Evolutionary conservation across 2,888 invertebrate species (phyloP), one percentile per base, ranked within the genome.

Genomic region (Caprella mutica): DNA sequence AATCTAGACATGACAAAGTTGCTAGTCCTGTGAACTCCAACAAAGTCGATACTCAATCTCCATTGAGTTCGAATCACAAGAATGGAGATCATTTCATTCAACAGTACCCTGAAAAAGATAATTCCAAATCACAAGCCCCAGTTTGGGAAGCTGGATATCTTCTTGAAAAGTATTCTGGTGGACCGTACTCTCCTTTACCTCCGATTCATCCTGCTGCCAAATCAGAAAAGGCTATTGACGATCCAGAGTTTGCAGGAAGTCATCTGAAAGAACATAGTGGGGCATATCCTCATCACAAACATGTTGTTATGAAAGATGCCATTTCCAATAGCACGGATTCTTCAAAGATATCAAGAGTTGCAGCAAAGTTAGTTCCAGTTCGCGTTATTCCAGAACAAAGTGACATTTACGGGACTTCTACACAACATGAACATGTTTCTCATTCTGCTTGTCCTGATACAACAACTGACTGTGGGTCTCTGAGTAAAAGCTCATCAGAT

Each of bases 401-500:
- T 6, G 48, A 48, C 29, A 8, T 48, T 27, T 48, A 48, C 21
- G 30, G 30, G 19, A 30, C 29, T 12, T 30, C 19, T 24, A 48
- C 48, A 24, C 48, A 48, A 48, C 48, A 48, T n/a, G 29, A 27
- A 21, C 48, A 48, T 30, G 30, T 24, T 23, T 29, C 48, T 29
- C 48, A 52, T 17, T 54, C 58, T 14, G 55, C 51, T 2, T 55
- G 60, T 23, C 60, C 57, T 24, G 38, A 57, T 4, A 64, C 64
- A 14, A 59, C 64, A 12, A 65, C 67, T 23, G 70, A 70, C 62
- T 71, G 70, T 55, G 69, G 70, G 24, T 71, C 71, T 9, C 66
- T 71, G 5, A 69, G 70, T 42, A 68, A 71, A 65, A 71, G 70
- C 58, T 70, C 70, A 35, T 71, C 71, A 1, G 71, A 71, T 62